phyloP scores from a whole-genome alignment of 1,140 invertebrate species.

The honey bee (Apis mellifera) region DNA sequence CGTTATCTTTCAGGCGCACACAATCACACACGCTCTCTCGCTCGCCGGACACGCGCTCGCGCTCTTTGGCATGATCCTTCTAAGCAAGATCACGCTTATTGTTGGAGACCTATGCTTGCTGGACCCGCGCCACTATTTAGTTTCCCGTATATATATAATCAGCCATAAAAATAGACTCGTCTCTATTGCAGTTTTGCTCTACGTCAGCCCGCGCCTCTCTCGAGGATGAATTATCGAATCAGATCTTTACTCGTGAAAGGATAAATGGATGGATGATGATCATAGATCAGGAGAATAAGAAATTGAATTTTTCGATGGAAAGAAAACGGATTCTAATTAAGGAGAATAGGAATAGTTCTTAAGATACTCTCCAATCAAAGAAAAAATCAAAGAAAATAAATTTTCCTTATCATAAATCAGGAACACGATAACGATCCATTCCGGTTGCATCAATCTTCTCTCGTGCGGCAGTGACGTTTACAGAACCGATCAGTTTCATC shows the following conservation, averaged over 20 bases:
- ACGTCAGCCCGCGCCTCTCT: conserved; percentile 51
- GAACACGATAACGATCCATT: conserved; percentile 57
- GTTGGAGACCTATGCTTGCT: conserved; percentile 62
- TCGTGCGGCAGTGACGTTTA: conserved; percentile 53
- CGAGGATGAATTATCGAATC: conserved; percentile 25
- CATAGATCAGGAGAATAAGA: too few relatives aligned
- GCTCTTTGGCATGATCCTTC: conserved; percentile 66
- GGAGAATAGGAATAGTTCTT: too few relatives aligned
- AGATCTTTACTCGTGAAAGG: too few relatives aligned
- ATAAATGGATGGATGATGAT: too few relatives aligned
- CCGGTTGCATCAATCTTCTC: conserved; percentile 59
- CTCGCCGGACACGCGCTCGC: conserved; percentile 56
- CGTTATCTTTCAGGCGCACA: not conserved
- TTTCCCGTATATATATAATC: conserved; percentile 67
- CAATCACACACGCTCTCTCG: conserved; percentile 4
- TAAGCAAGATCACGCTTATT: conserved; percentile 67
- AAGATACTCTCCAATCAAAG: too few relatives aligned
- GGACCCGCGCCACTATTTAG: conserved; percentile 57
- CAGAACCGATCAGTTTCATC: conserved; percentile 41
- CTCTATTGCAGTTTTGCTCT: conserved; percentile 65
- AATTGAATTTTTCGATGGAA: too few relatives aligned
- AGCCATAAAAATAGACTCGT: conserved; percentile 75
- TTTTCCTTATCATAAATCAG: conserved; percentile 58
- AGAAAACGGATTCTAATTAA: too few relatives aligned
- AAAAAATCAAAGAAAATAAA: too few relatives aligned